Base-by-base conservation (phyloP, 2,113 vertebrate genomes). In the Abramis brama region DNA sequence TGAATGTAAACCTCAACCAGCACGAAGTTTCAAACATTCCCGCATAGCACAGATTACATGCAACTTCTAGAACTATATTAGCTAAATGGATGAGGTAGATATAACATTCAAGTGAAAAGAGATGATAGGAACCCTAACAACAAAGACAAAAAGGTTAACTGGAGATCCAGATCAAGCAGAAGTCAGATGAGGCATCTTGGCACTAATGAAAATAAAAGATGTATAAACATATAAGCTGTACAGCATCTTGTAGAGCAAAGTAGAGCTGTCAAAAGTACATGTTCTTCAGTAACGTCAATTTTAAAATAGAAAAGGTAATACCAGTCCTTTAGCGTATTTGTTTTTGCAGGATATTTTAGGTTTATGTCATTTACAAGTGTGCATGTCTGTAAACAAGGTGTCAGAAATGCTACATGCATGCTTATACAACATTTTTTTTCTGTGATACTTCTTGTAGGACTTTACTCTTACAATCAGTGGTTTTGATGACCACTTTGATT, bases 1-100 rank as follows among this genome's bases (percentile, higher is more conserved):
- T 30, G 19, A 8, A 30, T 55, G n/a, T 27, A 36, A 36, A 39
- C 36, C 36, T 62, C 19, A 52, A 52, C 66, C 15, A 75, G 74
- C 36, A 71, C 71, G 2, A 66, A 12, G 76, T 27, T 66, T 52
- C 70, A 39, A 57, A 50, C 74, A 36, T 74, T 82, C 74, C 97
- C 97, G 92, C 2, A 66, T 33, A 82, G 80, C 27, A 52, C 9
- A 50, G 64, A 82, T 36, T 33, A 21, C 80, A 82, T 82, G 80
- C 62, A 82, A 30, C 17, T 70, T 82, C 62, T 82, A 70, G 5
- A 52, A 15, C 62, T 70, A 82, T 15, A 82, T 82, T 70, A 13
- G 27, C 15, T 33, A 27, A 70, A 23, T 2, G 15, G 13, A 62
- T 8, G 9, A 9, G 19, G 39, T 43, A 66, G 79, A 25, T 79